Evolutionary conservation across 92 coral and sea anemone species (phyloP), one percentile per base, ranked within the genome.

Genomic region (Porites evermanni): DNA sequence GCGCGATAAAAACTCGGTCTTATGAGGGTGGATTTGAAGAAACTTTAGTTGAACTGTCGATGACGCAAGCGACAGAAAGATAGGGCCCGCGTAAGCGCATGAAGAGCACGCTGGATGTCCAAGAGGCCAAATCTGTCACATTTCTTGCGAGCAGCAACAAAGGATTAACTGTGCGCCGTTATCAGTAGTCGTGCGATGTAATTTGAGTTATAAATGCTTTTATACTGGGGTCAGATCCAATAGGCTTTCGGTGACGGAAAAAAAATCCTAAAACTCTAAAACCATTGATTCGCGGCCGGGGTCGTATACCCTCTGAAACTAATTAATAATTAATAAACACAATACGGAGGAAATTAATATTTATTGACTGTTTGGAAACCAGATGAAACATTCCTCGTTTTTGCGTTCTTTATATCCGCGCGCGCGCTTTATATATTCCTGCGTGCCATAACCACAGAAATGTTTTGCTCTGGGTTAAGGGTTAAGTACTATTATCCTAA

Each of bases 101-200:
- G 7, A 59, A 12, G 16, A 21, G 64, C 53, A 67, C 64, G 23
- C 75, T 47, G 23, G 67, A 14, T 53, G 51, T 18, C 56, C 8
- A 63, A 77, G 21, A 63, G 26, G 26, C 18, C 53, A 16, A 51
- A 51, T 79, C 72, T 79, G 83, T 79, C 83, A 50, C 71, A 64
- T 29, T 17, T 16, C 20, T 19, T 64, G 78, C 56, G 32, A 12
- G 64, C 67, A 63, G 5, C 51, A 51, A 81, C 86, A 81, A 81
- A 81, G 86, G 38, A 52, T 50, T 59, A 70, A 70, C 77, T 81
- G 86, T 81, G 24, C 67, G 6, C 61, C 51, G 16, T 74, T 53
- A 74, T 74, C 78, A 21, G 64, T 23, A 23, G 60, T 38, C 86
- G 61, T 65, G 47, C 47, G 47, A 24, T 59, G 66, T 20, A 81